Evolutionary conservation across 2,113 vertebrate genomes (phyloP).

Genomic region (Lampris incognitus): DNA sequence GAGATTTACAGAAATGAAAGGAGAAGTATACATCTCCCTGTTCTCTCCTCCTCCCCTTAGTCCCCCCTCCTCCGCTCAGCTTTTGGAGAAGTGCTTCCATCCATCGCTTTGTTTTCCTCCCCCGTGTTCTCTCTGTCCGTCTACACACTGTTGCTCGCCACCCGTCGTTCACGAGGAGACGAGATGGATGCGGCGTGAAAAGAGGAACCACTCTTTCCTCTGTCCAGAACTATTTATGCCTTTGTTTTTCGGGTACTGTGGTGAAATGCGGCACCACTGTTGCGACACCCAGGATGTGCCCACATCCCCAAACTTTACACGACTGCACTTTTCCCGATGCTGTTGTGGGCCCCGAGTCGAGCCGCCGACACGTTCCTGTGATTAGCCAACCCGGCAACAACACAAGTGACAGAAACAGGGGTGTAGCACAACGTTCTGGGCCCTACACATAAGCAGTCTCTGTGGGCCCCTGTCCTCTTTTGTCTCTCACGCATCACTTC

Average conservation of each 20-base stretch:
- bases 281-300: conserved; percentile 38
- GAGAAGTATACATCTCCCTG: conserved; percentile 45
- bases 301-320: conserved; percentile 62
- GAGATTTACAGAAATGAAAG: conserved; percentile 74
- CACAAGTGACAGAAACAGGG: neutral
- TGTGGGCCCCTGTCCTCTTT: no score
- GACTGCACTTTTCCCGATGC: conserved; percentile 22
- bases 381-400: conserved; percentile 22
- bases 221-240: conserved; percentile 45
- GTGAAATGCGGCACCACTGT: conserved; percentile 34
- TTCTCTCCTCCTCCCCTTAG: conserved; percentile 21
- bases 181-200: conserved; percentile 41
- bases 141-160: conserved; percentile 15
- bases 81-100: conserved; percentile 39
- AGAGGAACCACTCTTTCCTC: conserved; percentile 54
- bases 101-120: neutral
- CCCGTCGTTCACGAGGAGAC: conserved; percentile 33
- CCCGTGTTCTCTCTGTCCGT: conserved; percentile 4
- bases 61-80: conserved; percentile 19
- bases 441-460: no score
- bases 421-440: no score
- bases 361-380: conserved; percentile 23
- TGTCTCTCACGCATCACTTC: no score
- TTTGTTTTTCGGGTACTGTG: conserved; percentile 39
- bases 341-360: conserved; percentile 15